Percentiles rank a stretch among this genome's conserved stretches.
Conservation (phyloP, 2,797 vertebrate species). For the Eremophila alpestris region DNA sequence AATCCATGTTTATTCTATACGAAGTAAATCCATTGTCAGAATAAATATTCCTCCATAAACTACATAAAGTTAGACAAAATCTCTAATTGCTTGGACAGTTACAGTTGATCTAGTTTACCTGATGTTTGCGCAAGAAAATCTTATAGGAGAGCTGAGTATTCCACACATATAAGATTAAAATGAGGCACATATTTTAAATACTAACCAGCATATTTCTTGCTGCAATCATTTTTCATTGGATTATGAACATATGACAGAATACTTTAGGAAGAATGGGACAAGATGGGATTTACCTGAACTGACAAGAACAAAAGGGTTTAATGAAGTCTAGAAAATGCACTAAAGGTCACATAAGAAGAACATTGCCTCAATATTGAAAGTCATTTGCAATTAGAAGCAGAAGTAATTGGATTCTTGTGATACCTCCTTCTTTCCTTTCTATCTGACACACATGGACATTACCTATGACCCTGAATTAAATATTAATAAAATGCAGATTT, state of each 20-base stretch:
- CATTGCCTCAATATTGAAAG: constrained; percentile 69
- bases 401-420: constrained; percentile 71
- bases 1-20: not conserved
- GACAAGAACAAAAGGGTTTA: constrained; percentile 69
- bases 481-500: constrained; percentile 75
- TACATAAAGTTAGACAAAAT: not conserved
- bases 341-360: constrained; percentile 70
- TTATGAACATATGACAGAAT: constrained; percentile 23
- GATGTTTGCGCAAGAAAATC: not conserved
- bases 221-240: constrained; percentile 6
- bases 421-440: constrained; percentile 65
- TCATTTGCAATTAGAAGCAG: constrained; percentile 72
- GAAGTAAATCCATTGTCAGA: not conserved
- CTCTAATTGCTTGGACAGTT: not conserved
- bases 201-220: not conserved
- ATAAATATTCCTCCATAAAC: not conserved
- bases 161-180: not conserved
- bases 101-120: not conserved
- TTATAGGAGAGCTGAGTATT: not conserved
- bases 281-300: constrained; percentile 56
- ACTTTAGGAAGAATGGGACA: constrained; percentile 11
- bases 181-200: not conserved
- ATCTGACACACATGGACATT: constrained; percentile 71
- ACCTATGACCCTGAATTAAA: constrained; percentile 73
- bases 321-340: constrained; percentile 69